Base-by-base conservation (phyloP, 2,888 invertebrate species). In the Lydus trimaculatus region DNA sequence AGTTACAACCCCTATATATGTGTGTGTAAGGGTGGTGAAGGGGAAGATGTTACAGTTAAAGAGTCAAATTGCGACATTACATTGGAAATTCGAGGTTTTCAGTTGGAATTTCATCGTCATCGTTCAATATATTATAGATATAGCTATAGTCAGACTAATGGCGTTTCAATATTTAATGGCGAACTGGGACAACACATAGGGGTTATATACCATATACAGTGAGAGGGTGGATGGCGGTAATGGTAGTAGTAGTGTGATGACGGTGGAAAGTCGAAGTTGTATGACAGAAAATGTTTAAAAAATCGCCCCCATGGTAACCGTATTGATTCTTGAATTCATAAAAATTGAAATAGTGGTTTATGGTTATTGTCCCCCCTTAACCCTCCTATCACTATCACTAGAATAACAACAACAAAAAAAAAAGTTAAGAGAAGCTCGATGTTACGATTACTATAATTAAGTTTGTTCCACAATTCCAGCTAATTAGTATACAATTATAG, bases 111-210 rank as follows among this genome's bases (percentile, higher is more conserved):
- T 43, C 39, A 39, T 8, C 20, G 48, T 48, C 43, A 43, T 43
- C 43, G 43, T 15, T 15, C 13, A 15, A 36, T 36, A 36, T 36
- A 36, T 36, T 33, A 7, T n/a, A 39, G 13, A 43, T 17, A 17
- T 43, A 17, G 17, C n/a, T 43, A 48, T 48, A 48, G 20, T 20
- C 20, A 48, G 20, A 48, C 48, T 48, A 48, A 48, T 48, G 48
- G 48, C 48, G 48, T 48, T 48, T 48, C 48, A 48, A 48, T 48
- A 48, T 48, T 48, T 48, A 48, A 48, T 48, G 48, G 48, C 17
- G 43, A 48, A 20, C 20, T 48, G 48, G 48, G 48, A 48, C 48
- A 48, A 20, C 20, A 48, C 48, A 1, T 7, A 17, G 39, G 39
- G 39, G 6, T 4, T n/a, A n/a, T n/a, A n/a, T n/a, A n/a, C n/a